A percentile compares a stretch with the other conserved stretches of the same genome.
These are phyloP conservation scores for Caenorhabditis panamensis DNA, from an alignment of 2,888 invertebrate genomes.

Conservation along the genomic window DNA sequence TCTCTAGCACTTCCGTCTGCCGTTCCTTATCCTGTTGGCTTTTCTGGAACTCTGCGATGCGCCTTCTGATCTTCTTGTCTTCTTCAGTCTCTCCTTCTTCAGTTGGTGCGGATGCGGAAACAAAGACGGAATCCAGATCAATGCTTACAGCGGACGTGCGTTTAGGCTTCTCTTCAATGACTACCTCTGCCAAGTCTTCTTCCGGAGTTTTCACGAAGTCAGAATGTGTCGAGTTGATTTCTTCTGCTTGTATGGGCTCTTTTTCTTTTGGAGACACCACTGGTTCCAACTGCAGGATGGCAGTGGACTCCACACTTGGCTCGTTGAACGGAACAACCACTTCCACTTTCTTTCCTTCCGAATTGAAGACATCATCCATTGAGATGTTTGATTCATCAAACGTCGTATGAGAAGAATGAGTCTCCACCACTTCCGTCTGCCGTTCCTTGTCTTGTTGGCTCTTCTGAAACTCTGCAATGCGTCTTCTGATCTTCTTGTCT, in stretches of 20 bases:
- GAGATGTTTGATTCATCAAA: slow-evolving; percentile 30
- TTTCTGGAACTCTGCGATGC: slow-evolving; percentile 34
- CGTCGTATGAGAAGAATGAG: background rate
- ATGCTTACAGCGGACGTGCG: background rate
- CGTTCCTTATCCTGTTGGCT: slow-evolving; percentile 3
- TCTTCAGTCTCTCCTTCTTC: slow-evolving; percentile 2
- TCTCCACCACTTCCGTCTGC: background rate
- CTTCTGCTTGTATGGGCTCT: too few relatives aligned
- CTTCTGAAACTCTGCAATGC: slow-evolving; percentile 33
- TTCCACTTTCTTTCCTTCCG: background rate
- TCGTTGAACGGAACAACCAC: too few relatives aligned
- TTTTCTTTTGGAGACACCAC: too few relatives aligned
- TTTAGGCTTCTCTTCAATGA: too few relatives aligned
- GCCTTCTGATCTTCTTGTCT: background rate
- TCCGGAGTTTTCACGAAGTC: too few relatives aligned
- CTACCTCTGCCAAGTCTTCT: too few relatives aligned
- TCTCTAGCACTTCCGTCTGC: background rate
- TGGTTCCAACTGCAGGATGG: too few relatives aligned
- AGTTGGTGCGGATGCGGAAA: too few relatives aligned
- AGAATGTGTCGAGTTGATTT: too few relatives aligned
- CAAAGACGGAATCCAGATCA: background rate
- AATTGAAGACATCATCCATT: slow-evolving; percentile 28
- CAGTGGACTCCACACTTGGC: too few relatives aligned
- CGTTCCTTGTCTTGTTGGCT: slow-evolving; percentile 4
- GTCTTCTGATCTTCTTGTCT: background rate